A percentile compares a stretch with the other conserved stretches of the same genome.
Conservation (phyloP, 2,113 vertebrate genomes). For the Indicator indicator region DNA sequence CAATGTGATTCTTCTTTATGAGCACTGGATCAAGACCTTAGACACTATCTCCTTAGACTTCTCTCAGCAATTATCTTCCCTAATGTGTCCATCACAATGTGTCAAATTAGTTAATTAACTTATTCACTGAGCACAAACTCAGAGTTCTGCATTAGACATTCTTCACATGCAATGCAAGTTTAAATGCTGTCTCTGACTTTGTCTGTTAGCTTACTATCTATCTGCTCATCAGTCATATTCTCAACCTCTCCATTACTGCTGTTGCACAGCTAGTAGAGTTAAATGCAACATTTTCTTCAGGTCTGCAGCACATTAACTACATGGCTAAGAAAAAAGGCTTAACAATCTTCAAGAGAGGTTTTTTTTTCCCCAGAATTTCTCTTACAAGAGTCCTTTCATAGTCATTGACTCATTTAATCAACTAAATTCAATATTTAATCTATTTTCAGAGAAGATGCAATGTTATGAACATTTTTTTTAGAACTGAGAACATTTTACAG, state of each 20-base stretch:
- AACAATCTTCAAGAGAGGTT: neutral
- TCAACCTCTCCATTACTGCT: neutral
- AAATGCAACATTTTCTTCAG: neutral
- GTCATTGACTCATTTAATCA: neutral
- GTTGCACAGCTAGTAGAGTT: neutral
- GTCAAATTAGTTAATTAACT: slow-evolving; percentile 40
- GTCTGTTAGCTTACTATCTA: neutral
- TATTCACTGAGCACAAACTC: slow-evolving; percentile 14
- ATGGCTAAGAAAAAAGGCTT: neutral
- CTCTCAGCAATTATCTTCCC: neutral
- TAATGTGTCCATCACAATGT: neutral
- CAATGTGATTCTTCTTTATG: neutral
- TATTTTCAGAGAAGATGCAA: neutral
- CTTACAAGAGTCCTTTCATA: neutral
- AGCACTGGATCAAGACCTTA: neutral
- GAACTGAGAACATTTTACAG: neutral
- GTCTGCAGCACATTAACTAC: neutral
- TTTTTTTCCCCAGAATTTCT: neutral
- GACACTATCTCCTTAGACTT: neutral
- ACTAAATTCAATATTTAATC: neutral
- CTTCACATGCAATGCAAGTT: neutral
- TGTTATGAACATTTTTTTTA: neutral
- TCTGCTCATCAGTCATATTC: neutral
- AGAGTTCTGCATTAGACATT: neutral
- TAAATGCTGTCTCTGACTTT: neutral